These are phyloP conservation scores for Neoascia interrupta DNA, from an alignment of 2,888 invertebrate genomes.

Conservation along the genomic window DNA sequence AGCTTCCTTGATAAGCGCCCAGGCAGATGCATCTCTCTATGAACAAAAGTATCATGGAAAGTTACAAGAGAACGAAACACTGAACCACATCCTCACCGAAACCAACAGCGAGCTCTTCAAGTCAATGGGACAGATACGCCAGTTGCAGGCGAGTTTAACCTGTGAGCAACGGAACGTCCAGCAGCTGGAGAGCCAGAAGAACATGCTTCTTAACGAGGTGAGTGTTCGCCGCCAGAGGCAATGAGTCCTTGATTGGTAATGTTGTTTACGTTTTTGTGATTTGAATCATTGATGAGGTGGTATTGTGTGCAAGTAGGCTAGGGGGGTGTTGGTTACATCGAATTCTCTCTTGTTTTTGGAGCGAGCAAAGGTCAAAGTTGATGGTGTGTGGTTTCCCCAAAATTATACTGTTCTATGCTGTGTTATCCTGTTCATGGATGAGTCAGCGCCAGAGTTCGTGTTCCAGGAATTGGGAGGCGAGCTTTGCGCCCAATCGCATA, in stretches of 20 bases:
- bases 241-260: constrained; percentile 4
- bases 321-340: not conserved
- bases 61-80: constrained; percentile 71
- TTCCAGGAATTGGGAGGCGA: constrained; percentile 40
- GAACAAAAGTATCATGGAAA: constrained; percentile 71
- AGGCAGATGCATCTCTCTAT: constrained; percentile 70
- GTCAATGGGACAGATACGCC: constrained; percentile 72
- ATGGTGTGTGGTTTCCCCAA: constrained; percentile 46
- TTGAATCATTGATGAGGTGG: constrained; percentile 36
- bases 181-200: constrained; percentile 72
- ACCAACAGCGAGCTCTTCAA: constrained; percentile 72
- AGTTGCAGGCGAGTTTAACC: constrained; percentile 70
- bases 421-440: constrained; percentile 22
- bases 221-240: too few relatives aligned
- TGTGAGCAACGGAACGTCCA: constrained; percentile 72
- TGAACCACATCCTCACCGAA: constrained; percentile 68
- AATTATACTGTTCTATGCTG: constrained; percentile 6
- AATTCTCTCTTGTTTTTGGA: not conserved
- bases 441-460: constrained; percentile 29
- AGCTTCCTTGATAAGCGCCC: constrained; percentile 71
- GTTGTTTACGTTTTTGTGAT: constrained; percentile 34
- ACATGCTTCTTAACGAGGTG: constrained; percentile 72
- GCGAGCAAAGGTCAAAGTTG: constrained; percentile 54
- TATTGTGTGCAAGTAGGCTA: too few relatives aligned
- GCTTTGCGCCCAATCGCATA: constrained; percentile 6